Conservation (phyloP, 2,113 vertebrate genomes). For the western clawed frog (Xenopus tropicalis) region UCB_Xtro_10.0 CM004443.2:108524001-108524500, state of each 20-base stretch:
- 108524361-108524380: constrained; percentile 71
- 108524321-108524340: constrained; percentile 70
- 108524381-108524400: constrained; percentile 83
- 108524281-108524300: constrained; percentile 69
- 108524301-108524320: constrained; percentile 68
- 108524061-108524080: constrained; percentile 65
- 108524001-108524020: constrained; percentile 77
- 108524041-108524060: constrained; percentile 74
- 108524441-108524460: constrained; percentile 66
- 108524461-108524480: constrained; percentile 70
- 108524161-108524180: constrained; percentile 24
- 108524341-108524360: constrained; percentile 63
- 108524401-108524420: constrained; percentile 79
- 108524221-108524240: neutral
- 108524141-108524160: constrained; percentile 10
- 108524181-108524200: constrained; percentile 46
- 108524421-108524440: constrained; percentile 79
- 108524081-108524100: constrained; percentile 72
- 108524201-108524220: constrained; percentile 18
- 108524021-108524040: constrained; percentile 77
- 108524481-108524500: constrained; percentile 83
- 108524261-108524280: constrained; percentile 55
- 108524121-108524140: constrained; percentile 18
- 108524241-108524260: neutral
- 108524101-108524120: constrained; percentile 58